A percentile compares a stretch with the other conserved stretches of the same genome.
Conservation (phyloP, 1,140 invertebrate species). For the Bombyx mandarina region DNA sequence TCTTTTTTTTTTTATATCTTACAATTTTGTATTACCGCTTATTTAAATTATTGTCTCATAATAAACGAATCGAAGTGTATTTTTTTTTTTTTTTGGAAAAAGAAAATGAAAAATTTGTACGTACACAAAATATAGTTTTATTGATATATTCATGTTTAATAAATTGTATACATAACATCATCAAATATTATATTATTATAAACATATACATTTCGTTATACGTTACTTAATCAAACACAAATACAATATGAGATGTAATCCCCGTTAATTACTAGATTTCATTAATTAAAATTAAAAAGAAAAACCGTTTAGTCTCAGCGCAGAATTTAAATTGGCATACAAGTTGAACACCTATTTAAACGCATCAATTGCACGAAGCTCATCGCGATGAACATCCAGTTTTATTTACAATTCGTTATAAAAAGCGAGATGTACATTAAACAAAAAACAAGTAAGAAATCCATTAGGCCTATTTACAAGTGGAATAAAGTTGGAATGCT, state of each 20-base stretch:
- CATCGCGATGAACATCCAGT: constrained; percentile 6
- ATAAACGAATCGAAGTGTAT: too few species aligned
- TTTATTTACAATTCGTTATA: constrained; percentile 57
- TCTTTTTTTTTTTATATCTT: too few species aligned
- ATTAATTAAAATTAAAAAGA: constrained; percentile 32
- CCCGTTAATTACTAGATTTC: constrained; percentile 49
- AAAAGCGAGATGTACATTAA: constrained; percentile 55
- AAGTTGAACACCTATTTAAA: constrained; percentile 2
- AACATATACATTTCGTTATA: constrained; percentile 71
- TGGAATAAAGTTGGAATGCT: constrained; percentile 70
- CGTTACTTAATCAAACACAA: constrained; percentile 66
- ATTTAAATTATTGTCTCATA: too few species aligned
- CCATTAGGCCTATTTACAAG: constrained; percentile 68
- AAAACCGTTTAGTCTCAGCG: constrained; percentile 53
- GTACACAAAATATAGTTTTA: constrained; percentile 74
- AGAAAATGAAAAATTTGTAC: constrained; percentile 60
- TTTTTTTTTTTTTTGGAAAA: constrained; percentile 5
- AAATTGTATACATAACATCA: constrained; percentile 71
- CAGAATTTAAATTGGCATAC: constrained; percentile 31
- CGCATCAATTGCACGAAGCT: constrained; percentile 35
- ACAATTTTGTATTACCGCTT: too few species aligned
- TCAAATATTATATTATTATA: constrained; percentile 72
- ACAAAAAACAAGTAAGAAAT: constrained; percentile 46
- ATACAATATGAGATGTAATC: constrained; percentile 71
- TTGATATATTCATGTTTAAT: constrained; percentile 72